These are phyloP conservation scores for Oenanthe melanoleuca DNA, from an alignment of 2,113 vertebrate genomes.

Conservation along the genomic window DNA sequence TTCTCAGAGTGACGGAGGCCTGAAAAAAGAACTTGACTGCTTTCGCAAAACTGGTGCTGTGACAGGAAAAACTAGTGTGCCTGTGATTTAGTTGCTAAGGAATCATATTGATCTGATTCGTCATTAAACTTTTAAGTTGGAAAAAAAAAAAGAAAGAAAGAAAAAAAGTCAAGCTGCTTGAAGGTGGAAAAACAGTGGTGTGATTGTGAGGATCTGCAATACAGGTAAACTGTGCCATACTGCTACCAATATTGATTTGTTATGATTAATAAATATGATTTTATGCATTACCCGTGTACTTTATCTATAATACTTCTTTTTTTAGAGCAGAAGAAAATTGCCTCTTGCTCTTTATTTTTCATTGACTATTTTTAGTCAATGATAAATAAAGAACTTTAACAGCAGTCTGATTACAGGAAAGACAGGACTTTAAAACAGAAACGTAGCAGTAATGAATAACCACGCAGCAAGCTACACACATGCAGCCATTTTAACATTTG, in stretches of 20 bases:
- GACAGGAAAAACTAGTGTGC: slow-evolving; percentile 68
- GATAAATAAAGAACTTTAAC: slow-evolving; percentile 69
- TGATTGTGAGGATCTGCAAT: slow-evolving; percentile 31
- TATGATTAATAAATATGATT: slow-evolving; percentile 66
- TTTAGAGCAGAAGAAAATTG: slow-evolving; percentile 43
- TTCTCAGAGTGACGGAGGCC: slow-evolving; percentile 74
- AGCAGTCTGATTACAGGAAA: slow-evolving; percentile 37
- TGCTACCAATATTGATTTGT: slow-evolving; percentile 34
- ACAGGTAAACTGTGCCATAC: slow-evolving; percentile 35
- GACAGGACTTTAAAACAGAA: slow-evolving; percentile 54
- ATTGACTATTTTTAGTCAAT: slow-evolving; percentile 67
- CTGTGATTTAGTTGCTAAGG: slow-evolving; percentile 77
- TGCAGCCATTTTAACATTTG: slow-evolving; percentile 75
- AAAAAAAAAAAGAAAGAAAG: not conserved
- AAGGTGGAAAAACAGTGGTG: slow-evolving; percentile 32
- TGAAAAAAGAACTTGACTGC: slow-evolving; percentile 76
- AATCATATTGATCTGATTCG: slow-evolving; percentile 71
- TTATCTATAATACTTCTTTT: slow-evolving; percentile 39
- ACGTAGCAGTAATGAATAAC: slow-evolving; percentile 39
- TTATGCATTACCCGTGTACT: slow-evolving; percentile 31
- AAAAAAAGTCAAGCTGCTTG: slow-evolving; percentile 8
- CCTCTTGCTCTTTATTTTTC: slow-evolving; percentile 66
- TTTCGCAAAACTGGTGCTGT: slow-evolving; percentile 73
- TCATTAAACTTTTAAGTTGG: slow-evolving; percentile 79
- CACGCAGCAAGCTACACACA: not conserved